These are phyloP conservation scores for Perognathus longimembris DNA, from an alignment of 2,113 vertebrate species.

Conservation along the genomic window DNA sequence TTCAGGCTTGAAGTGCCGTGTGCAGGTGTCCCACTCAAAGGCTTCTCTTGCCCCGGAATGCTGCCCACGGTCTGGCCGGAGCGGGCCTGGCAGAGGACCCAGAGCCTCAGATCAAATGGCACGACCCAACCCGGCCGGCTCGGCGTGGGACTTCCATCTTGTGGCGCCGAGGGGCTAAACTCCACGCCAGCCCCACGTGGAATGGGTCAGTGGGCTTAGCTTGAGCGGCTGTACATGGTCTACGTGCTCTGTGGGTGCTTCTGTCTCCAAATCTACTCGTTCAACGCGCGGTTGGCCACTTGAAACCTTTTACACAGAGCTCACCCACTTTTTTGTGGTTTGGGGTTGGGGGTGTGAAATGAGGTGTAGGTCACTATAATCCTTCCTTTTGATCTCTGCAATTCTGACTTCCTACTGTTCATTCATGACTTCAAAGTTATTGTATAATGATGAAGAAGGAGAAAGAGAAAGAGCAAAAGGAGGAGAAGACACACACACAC, in stretches of 20 bases:
- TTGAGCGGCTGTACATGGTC: background rate
- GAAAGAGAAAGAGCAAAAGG: background rate
- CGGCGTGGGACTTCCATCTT: background rate
- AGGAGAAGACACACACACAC: no score
- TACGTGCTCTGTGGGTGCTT: background rate
- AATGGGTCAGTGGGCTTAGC: background rate
- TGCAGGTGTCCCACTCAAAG: background rate
- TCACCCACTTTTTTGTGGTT: background rate
- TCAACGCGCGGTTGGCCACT: background rate
- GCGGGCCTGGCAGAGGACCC: background rate
- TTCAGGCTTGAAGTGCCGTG: background rate
- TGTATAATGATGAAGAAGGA: background rate
- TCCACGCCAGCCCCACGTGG: background rate
- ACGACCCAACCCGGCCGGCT: no score
- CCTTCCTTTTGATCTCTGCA: background rate
- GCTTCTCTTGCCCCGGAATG: background rate
- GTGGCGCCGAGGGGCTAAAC: background rate
- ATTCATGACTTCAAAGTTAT: background rate
- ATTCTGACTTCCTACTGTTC: conserved; percentile 8
- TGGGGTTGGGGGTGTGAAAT: background rate
- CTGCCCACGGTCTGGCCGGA: background rate
- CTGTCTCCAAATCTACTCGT: background rate
- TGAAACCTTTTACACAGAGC: conserved; percentile 38
- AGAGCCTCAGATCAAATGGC: background rate
- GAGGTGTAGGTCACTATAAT: background rate